Base-by-base conservation (phyloP, 2,113 vertebrate species). In the Panurus biarmicus region DNA sequence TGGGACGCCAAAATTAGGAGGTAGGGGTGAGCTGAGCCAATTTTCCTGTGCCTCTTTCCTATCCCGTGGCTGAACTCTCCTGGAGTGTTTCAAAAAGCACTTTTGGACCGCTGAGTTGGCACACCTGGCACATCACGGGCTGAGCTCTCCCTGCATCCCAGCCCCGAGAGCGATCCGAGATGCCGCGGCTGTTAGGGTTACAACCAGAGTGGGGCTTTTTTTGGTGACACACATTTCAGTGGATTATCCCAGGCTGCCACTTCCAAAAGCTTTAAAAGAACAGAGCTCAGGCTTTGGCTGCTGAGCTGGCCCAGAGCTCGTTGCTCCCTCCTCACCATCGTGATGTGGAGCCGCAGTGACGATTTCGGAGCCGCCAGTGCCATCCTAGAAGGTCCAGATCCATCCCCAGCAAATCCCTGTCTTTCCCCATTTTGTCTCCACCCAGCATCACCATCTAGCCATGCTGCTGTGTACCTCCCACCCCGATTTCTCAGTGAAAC, bases 211-310 rank as follows among this genome's bases (percentile, higher is more conserved):
- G 61, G 87, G 75, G 13, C 74, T 54, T 50, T 94, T 42, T 85
- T 90, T 90, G 96, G 96, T 94, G 95, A 44, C 95, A 95, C 86
- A 69, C 36, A 72, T 96, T 78, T n/a, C 65, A 78, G 87, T 87
- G 91, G 96, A 82, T 96, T 73, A 92, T 95, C 95, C 94, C 97
- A 28, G 88, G 40, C 95, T 93, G 94, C 93, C 95, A 77, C 95
- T 97, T 97, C 56, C 84, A 79, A 90, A 94, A 94, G 95, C 94
- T 48, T 19, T 95, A 87, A 42, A 81, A 67, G 91, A 60, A 14
- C 58, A 8, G n/a, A 94, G 84, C 3, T 0, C 15, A 20, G 50
- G 93, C 25, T 18, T 80, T 58, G 92, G 93, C 92, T 92, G 94
- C 94, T 72, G 86, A 94, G 96, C 91, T 86, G 33, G 57, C 79